These are phyloP conservation scores for Trigoniulus corallinus DNA, from an alignment of 1,140 invertebrate genomes.

Conservation along the genomic window DNA sequence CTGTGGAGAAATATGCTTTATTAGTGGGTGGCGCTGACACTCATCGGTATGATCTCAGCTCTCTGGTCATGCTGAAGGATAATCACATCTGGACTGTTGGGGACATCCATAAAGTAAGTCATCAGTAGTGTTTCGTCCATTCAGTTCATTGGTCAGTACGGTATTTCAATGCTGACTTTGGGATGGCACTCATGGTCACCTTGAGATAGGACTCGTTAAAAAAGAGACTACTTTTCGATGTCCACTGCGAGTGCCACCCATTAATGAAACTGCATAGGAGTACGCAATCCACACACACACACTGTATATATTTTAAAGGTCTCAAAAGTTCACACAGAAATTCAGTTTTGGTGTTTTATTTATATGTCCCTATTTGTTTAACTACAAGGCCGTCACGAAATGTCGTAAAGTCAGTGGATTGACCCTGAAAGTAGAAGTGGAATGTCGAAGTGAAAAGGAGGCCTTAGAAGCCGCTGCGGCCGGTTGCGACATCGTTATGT, in stretches of 20 bases:
- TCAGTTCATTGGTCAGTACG: too few species aligned
- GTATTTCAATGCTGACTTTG: too few species aligned
- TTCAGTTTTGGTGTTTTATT: not conserved
- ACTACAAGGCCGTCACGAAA: constrained; percentile 25
- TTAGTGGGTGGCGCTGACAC: constrained; percentile 27
- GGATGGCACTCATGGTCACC: too few species aligned
- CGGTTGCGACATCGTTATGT: constrained; percentile 30
- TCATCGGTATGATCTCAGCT: constrained; percentile 30
- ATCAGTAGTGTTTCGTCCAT: not conserved
- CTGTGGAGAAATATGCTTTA: constrained; percentile 33
- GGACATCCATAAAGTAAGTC: constrained; percentile 23
- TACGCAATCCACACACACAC: too few species aligned
- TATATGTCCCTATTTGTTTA: constrained; percentile 5
- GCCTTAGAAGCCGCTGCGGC: constrained; percentile 25
- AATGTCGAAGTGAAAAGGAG: constrained; percentile 27
- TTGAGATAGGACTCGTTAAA: too few species aligned
- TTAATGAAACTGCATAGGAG: too few species aligned
- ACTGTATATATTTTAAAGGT: too few species aligned
- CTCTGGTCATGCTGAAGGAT: constrained; percentile 34
- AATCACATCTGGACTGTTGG: constrained; percentile 31
- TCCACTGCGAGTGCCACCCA: too few species aligned
- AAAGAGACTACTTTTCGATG: too few species aligned
- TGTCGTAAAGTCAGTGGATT: constrained; percentile 25
- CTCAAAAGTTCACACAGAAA: not conserved
- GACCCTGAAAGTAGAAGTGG: constrained; percentile 30